Evolutionary conservation across 2,888 invertebrate genomes (phyloP), one percentile per base, ranked within the genome.

Genomic region (Ophion slaviceki): DNA sequence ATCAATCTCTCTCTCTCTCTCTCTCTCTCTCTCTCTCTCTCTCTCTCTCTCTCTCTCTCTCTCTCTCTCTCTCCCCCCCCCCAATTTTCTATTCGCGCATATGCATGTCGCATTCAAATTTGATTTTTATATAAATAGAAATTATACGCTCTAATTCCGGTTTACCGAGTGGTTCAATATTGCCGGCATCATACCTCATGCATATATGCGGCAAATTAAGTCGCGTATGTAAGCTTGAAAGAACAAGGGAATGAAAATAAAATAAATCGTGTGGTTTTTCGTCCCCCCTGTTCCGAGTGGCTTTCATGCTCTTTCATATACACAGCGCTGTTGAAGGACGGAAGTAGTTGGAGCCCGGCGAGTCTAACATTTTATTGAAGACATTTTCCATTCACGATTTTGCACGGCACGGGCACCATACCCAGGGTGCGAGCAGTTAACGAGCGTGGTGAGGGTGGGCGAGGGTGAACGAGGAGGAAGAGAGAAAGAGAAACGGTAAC

Each of bases 401-500:
- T 71, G 28, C 75, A 32, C 67, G 45, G 45, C 68, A 62, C 75
- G 59, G 66, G 59, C 70, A 72, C 80, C 72, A 72, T 62, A 66
- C n/a, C 72, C 62, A 32, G 75, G 47, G 62, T 62, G 70, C 64
- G 70, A 68, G 68, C 67, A 71, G 76, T 68, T 83, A 86, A 80
- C 82, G 80, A 83, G 59, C 72, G 68, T 53, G 72, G 72, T 67
- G 57, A 80, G 61, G 57, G 24, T 11, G 45, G 24, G 28, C 28
- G 57, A 28, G 53, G 45, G 64, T 20, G 45, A 32, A 17, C 28
- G 40, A 45, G 2, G 20, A 53, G 17, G 14, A 17, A 17, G 68
- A 62, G 6, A 53, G 47, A 61, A 66, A 74, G 79, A 72, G 72
- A 87, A 88, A 87, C 87, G 86, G 85, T 87, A 89, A 88, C 87